Conservation (phyloP, 2,797 vertebrate species). For the Argyrosomus regius region DNA sequence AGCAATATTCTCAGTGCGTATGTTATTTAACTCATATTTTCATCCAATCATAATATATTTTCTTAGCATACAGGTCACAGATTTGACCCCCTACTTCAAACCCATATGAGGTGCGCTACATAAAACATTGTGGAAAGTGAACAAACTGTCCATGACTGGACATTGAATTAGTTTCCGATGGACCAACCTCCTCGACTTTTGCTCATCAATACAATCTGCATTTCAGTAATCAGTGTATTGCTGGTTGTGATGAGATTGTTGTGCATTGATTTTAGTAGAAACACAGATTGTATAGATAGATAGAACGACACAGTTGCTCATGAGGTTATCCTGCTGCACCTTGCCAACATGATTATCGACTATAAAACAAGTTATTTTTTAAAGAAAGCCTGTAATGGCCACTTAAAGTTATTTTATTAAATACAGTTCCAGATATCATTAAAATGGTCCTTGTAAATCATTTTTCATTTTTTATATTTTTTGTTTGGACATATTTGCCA, state of each 20-base stretch:
- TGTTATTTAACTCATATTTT: constrained; percentile 7
- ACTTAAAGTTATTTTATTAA: too few species aligned
- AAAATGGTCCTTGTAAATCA: background rate
- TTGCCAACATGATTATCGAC: constrained; percentile 8
- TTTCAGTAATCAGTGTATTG: background rate
- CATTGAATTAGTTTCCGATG: background rate
- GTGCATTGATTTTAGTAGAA: constrained; percentile 26
- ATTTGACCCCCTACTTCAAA: background rate
- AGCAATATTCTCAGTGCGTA: background rate
- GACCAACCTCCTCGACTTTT: background rate
- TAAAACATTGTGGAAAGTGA: background rate
- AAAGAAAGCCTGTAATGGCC: too few species aligned
- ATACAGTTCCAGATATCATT: too few species aligned
- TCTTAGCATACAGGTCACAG: constrained; percentile 1
- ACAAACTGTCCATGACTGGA: background rate
- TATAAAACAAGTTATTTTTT: background rate
- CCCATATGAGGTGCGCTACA: background rate
- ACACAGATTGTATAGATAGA: background rate
- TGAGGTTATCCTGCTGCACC: constrained; percentile 1
- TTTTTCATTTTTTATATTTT: too few species aligned
- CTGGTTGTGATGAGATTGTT: constrained; percentile 11
- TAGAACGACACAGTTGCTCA: background rate
- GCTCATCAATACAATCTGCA: constrained; percentile 29
- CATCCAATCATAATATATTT: background rate
- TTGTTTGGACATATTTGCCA: too few species aligned